Evolutionary conservation across 2,797 vertebrate genomes (phyloP).

Genomic region (Xenopus petersii): DNA sequence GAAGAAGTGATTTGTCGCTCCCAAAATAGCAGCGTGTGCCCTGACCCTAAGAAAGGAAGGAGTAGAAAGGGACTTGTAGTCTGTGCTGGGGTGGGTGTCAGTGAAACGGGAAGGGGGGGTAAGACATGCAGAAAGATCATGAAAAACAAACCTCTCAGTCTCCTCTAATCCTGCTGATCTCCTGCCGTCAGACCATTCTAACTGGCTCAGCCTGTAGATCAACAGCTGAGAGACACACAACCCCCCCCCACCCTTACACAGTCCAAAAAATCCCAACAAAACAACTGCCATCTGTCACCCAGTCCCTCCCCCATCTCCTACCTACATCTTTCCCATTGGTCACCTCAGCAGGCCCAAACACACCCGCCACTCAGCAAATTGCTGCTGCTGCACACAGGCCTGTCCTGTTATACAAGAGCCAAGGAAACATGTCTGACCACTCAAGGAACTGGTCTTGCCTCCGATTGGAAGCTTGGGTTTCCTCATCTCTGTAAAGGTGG

Average conservation of each 20-base stretch:
- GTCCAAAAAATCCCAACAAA: background rate
- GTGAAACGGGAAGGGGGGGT: too few species aligned
- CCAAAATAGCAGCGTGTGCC: too few species aligned
- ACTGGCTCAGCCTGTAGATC: background rate
- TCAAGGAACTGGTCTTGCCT: too few species aligned
- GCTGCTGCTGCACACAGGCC: background rate
- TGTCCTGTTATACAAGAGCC: too few species aligned
- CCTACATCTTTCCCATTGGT: slow-evolving; percentile 1
- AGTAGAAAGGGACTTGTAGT: too few species aligned
- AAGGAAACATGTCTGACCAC: too few species aligned
- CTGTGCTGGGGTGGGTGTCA: too few species aligned
- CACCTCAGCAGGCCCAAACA: background rate
- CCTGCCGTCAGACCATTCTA: slow-evolving; percentile 17
- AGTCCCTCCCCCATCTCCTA: slow-evolving; percentile 5
- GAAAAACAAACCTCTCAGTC: background rate
- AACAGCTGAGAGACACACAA: background rate
- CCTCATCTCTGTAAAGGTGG: too few species aligned
- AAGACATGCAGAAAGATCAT: background rate
- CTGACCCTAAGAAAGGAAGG: too few species aligned
- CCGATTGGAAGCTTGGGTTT: too few species aligned
- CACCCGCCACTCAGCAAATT: background rate
- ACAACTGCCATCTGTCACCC: slow-evolving; percentile 29
- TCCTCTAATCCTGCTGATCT: background rate
- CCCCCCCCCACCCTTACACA: background rate
- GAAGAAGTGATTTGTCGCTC: too few species aligned